Base-by-base conservation (phyloP, 2,888 invertebrate species). In the Thyatira batis region DNA sequence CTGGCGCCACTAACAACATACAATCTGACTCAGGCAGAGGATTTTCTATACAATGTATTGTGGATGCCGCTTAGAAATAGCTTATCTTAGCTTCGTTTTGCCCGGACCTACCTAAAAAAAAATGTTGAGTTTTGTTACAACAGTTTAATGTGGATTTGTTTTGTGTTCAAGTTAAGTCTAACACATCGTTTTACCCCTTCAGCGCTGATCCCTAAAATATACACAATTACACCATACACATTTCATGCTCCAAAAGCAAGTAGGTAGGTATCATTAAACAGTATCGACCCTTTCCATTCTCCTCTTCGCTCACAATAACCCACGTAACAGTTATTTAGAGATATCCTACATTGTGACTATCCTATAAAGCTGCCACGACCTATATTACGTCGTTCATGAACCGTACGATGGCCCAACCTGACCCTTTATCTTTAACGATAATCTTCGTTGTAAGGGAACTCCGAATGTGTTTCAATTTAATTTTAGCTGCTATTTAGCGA, bases 391-490 rank as follows among this genome's bases (percentile, higher is more conserved):
- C 57, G 51, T 66, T 62, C 60, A 63, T 52, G 55, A 45, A 48
- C 54, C 48, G 57, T 46, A 51, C 44, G 52, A 61, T 52, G 56
- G 52, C 54, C 48, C 27, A 48, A 27, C 48, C 48, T 48, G 48
- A 48, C 48, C 48, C 27, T 48, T 48, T 48, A 48, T 48, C 62
- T 56, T 56, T 63, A 58, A 63, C 61, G 57, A 66, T 63, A 60
- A 64, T 60, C 54, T 66, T 56, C 52, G 27, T 48, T 55, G 50
- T 58, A 52, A 60, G 58, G 55, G 58, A 61, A 60, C 58, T 55
- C 54, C 54, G 55, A 63, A 69, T 60, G 55, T 57, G 58, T 65
- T 59, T 53, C 54, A 64, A 72, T 65, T 64, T 63, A 60, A 70
- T 71, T 69, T 66, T 58, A 67, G 52, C 51, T 64, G 56, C 56